Base-by-base conservation (phyloP, 1,140 invertebrate genomes). In the Danaus melanippus region DNA sequence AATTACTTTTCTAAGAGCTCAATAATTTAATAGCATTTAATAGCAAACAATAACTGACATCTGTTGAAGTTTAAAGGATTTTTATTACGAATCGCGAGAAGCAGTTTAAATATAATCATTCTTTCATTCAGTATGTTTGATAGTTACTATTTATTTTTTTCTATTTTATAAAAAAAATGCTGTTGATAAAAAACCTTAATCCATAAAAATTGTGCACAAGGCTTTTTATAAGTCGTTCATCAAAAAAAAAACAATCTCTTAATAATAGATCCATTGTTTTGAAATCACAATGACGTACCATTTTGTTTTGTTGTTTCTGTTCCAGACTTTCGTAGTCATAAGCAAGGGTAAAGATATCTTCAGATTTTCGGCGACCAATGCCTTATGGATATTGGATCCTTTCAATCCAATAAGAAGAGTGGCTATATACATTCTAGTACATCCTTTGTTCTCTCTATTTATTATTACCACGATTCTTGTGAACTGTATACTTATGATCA, bases 301-400 rank as follows among this genome's bases (percentile, higher is more conserved):
- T 32, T 32, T 32, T 32, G 21, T 32, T 32, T 32, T 32, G 2
- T 32, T 32, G 21, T 32, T 32, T 32, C 21, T 78, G 77, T 91
- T 92, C 54, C 91, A 98, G 97, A 98, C 97, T 84, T 98, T 98
- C 90, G 94, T 98, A 90, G 97, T 99, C 75, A 91, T 99, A 88
- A 98, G 96, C 90, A 98, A 95, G 91, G 97, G 97, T 89, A 97
- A 96, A 91, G 96, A 97, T 90, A 98, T 99, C 90, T 98, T 97
- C 92, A 92, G 97, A 89, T 99, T 99, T 92, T 97, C 95, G 89
- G 96, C 97, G 79, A 96, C 96, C 68, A 94, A 98, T 87, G 96
- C 96, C 84, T 89, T 98, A 86, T 98, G 94, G 92, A 90, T 97
- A 82, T 91, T 99, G 76, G 94, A 96, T 88, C 97, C 97, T 65